Base-by-base conservation (phyloP, 2,888 invertebrate genomes). In the Nycteola revayana region DNA sequence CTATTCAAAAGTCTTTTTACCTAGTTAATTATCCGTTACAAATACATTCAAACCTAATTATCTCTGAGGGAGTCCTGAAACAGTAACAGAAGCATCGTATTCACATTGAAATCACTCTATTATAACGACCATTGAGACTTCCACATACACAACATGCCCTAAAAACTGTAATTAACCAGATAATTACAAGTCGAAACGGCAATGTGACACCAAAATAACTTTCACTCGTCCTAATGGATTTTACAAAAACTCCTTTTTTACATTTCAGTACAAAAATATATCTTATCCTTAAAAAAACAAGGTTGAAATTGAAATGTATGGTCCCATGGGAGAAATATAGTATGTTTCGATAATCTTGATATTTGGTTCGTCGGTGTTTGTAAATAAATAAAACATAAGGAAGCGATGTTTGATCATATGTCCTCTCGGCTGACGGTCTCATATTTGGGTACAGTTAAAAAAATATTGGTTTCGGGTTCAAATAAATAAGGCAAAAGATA, bases 181-280 rank as follows among this genome's bases (percentile, higher is more conserved):
- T 39, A 45, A 42, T 59, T 53, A 42, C 42, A 47, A 40, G 41
- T 55, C 59, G 59, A 65, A 66, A 64, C 39, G 9, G 63, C 54
- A 64, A 66, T 54, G 45, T 52, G 48, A 65, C 53, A 64, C 68
- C 37, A 37, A 63, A 70, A 69, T 66, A 65, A 53, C 45, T 56
- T 55, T 63, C 63, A 64, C 62, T 52, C 61, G 58, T 56, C 50
- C 54, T 66, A 65, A 69, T 66, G 65, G 60, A 29, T 45, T 42
- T 40, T 38, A 55, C 57, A 67, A 69, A 69, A 68, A 68, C 36
- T 22, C 18, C 23, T 24, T 17, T 1, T 11, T 4, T 0, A n/a
- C 1, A n/a, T 2, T 1, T 9, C 18, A 41, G 22, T 1, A 6
- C 0, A 42, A 51, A 36, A 1, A 7, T 24, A 36, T 14, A 34